Conservation (phyloP, 1,140 invertebrate species). For the Manduca sexta region DNA sequence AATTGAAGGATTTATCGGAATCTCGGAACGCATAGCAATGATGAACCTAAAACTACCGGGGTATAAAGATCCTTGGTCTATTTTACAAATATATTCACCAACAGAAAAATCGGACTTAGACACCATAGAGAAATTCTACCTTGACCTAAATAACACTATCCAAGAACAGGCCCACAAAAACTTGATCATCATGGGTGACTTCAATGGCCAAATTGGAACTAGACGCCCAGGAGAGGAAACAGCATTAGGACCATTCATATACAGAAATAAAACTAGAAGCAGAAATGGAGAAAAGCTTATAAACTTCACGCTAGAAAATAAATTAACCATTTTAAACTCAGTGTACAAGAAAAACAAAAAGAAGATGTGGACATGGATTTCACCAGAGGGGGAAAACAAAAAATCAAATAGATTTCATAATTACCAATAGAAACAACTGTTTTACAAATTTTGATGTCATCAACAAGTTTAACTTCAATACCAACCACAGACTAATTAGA, state of each 20-base stretch:
- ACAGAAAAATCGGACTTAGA: constrained; percentile 14
- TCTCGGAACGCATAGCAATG: too few relatives aligned
- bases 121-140: constrained; percentile 7
- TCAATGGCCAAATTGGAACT: constrained; percentile 11
- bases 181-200: too few relatives aligned
- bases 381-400: constrained; percentile 14
- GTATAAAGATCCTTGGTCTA: constrained; percentile 16
- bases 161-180: constrained; percentile 14
- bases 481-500: constrained; percentile 20
- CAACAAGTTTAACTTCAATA: constrained; percentile 20
- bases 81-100: constrained; percentile 21
- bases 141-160: constrained; percentile 10
- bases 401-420: constrained; percentile 30
- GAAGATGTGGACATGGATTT: constrained; percentile 14
- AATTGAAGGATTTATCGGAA: too few relatives aligned
- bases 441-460: constrained; percentile 19
- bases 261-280: too few relatives aligned
- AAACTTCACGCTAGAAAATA: constrained; percentile 9
- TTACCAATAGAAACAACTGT: constrained; percentile 16
- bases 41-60: constrained; percentile 22
- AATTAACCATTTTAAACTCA: constrained; percentile 7
- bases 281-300: constrained; percentile 9
- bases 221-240: constrained; percentile 4
- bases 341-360: constrained; percentile 6
- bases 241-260: constrained; percentile 7